These are phyloP conservation scores for Miltochrista miniata DNA, from an alignment of 2,888 invertebrate genomes.

Conservation along the genomic window DNA sequence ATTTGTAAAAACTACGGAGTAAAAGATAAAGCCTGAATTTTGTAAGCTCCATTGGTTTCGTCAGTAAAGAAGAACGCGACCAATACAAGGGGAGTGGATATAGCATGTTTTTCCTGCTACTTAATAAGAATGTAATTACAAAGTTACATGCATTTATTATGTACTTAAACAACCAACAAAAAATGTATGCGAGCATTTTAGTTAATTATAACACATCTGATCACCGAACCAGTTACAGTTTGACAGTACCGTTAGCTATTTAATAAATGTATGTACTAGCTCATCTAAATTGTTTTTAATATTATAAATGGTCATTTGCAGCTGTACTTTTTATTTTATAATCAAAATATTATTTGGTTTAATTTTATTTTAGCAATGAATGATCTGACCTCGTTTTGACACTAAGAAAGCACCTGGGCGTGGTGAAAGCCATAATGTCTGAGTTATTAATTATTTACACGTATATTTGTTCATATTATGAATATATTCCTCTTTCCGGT, in stretches of 20 bases:
- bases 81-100: no score
- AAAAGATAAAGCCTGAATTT: no score
- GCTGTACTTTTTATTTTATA: not conserved
- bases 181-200: conserved; percentile 3
- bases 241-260: conserved; percentile 36
- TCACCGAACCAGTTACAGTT: conserved; percentile 6
- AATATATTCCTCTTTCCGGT: no score
- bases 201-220: conserved; percentile 7
- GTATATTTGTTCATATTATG: no score
- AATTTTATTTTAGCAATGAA: not conserved
- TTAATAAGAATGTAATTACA: conserved; percentile 6
- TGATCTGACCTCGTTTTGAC: not conserved
- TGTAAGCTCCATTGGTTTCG: no score
- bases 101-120: not conserved
- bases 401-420: no score
- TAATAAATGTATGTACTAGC: conserved; percentile 9
- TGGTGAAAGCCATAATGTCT: not conserved
- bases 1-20: no score
- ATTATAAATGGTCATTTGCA: not conserved
- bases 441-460: no score
- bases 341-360: not conserved
- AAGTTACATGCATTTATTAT: not conserved
- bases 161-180: conserved; percentile 1
- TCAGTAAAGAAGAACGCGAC: no score
- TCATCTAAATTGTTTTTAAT: conserved; percentile 14